These are phyloP conservation scores for Ochropleura leucogaster DNA, from an alignment of 2,888 invertebrate species.

Conservation along the genomic window DNA sequence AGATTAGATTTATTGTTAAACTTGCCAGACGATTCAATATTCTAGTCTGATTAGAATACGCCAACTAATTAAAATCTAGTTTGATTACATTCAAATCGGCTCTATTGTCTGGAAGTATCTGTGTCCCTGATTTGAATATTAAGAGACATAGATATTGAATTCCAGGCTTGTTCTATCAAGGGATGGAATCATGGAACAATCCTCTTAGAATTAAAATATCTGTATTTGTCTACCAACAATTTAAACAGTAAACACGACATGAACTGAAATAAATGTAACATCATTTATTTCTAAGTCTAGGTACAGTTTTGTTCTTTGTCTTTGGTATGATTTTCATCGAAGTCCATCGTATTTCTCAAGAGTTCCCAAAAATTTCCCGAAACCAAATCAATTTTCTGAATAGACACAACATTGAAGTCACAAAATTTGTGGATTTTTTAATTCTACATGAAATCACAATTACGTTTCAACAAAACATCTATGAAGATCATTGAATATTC, in stretches of 20 bases:
- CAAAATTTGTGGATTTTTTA: neutral
- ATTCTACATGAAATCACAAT: neutral
- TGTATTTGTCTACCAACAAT: too few relatives aligned
- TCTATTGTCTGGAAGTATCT: conserved; percentile 31
- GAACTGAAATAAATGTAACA: too few relatives aligned
- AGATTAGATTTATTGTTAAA: conserved; percentile 6
- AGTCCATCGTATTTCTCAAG: too few relatives aligned
- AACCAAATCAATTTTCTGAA: neutral
- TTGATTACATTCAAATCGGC: conserved; percentile 35
- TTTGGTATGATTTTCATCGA: neutral
- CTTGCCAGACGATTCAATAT: conserved; percentile 25
- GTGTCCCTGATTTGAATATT: conserved; percentile 10
- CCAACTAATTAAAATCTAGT: conserved; percentile 16
- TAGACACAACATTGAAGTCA: neutral
- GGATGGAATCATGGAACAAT: neutral
- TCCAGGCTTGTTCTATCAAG: neutral
- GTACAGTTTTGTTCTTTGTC: neutral
- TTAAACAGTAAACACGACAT: too few relatives aligned
- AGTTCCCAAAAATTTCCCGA: neutral
- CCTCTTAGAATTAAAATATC: too few relatives aligned
- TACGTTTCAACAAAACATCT: neutral
- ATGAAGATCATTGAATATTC: conserved; percentile 18
- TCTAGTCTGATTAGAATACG: conserved; percentile 12
- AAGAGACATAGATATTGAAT: neutral
- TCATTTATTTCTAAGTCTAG: too few relatives aligned